Evolutionary conservation across 2,113 vertebrate species (phyloP), one percentile per base, ranked within the genome.

Genomic region (Microcebus jonahi): DNA sequence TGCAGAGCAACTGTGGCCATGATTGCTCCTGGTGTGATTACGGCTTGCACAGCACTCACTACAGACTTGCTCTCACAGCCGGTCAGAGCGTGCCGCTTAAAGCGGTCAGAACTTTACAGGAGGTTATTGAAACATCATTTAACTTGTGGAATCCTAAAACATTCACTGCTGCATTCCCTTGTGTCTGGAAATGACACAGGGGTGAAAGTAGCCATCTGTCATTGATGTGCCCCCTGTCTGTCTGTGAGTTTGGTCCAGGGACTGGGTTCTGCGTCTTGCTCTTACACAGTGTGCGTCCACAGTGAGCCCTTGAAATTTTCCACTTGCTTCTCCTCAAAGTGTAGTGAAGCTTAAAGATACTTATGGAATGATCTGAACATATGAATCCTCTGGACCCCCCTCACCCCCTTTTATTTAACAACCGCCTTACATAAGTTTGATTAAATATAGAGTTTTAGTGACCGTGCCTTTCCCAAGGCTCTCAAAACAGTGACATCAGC

Each of bases 311-410:
- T 8, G 8, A 81, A 88, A 57, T 34, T 67, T 48, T n/a, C 45
- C 7, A 0, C 23, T 17, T 45, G 27, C 67, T 48, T 59, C 12
- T 25, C 45, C 61, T 45, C 6, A 8, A 1, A 59, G 65, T 3
- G 29, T 45, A 45, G 14, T 8, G 68, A n/a, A 29, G 27, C 27
- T 34, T 8, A 8, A 25, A 20, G 27, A 9, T 15, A 39, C 20
- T 14, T 12, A 20, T 0, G 5, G 6, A 71, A 5, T 0, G 0
- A 29, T 36, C 8, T 2, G 73, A 3, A 34, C 8, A 3, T 45
- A 5, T 0, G 63, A 1, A 6, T 14, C 39, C 14, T 23, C 70
- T 7, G 18, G 34, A 23, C 61, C 15, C 17, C 6, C 10, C 48
- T 48, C 48, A 45, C 42, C 61, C 4, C 8, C 0, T 6, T 9